Base-by-base conservation (phyloP, 2,888 invertebrate genomes). In the Coleophora deauratella region DNA sequence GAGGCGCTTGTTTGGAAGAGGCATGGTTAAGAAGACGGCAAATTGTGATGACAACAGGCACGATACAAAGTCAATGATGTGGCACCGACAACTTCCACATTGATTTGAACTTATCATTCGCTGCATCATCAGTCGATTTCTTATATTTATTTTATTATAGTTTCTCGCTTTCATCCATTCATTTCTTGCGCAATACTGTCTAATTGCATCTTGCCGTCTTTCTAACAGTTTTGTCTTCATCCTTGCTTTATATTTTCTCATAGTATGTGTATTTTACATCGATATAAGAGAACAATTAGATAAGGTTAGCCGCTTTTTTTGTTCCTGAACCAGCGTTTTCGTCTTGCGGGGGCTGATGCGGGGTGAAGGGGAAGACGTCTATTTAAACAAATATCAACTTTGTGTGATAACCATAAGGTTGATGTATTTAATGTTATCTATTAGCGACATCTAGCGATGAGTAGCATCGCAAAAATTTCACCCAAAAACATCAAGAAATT, bases 181-280 rank as follows among this genome's bases (percentile, higher is more conserved):
- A 71, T 84, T 79, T 81, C 65, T 75, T 75, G 63, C 73, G 72
- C 73, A 72, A 59, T 62, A 66, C 66, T 70, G 57, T 73, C 68
- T 75, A 69, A 76, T 77, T 74, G 82, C 85, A 84, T 80, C 80
- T 84, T 85, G 85, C 85, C 85, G 85, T 85, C 85, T 85, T 82
- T 81, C 72, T 79, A 74, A 79, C 73, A 72, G 52, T 66, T 72
- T 72, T 65, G 66, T 66, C 62, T 71, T 64, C 53, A 64, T 57
- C 59, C 36, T 62, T 53, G 68, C 72, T 74, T 68, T 56, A 44
- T 39, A 43, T 53, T 52, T 52, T 27, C 11, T 54, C 47, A 59
- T 66, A 52, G 43, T 44, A 52, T 21, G 21, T 3, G 21, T 21
- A 13, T 42, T 39, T 30, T 11, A 30, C 11, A 8, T 28, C n/a